phyloP scores from a whole-genome alignment of 2,113 vertebrate genomes.

The Zosterops hypoxanthus region DNA sequence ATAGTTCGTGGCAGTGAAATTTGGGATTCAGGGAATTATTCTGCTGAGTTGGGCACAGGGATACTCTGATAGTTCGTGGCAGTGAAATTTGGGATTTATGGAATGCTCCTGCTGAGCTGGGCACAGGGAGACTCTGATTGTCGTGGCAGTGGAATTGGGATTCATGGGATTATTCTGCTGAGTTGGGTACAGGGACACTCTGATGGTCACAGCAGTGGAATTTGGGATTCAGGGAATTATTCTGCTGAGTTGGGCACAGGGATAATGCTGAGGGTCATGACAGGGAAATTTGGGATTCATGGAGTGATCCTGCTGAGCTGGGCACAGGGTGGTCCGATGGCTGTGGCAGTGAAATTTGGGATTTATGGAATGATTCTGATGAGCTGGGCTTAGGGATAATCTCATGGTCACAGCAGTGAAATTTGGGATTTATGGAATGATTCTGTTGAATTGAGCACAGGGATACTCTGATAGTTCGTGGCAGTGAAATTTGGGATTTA shows the following conservation, averaged over 20 bases:
- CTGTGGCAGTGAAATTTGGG: neutral
- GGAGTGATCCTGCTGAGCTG: neutral
- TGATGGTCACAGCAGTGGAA: neutral
- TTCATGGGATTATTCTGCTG: too few species aligned
- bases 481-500: too few species aligned
- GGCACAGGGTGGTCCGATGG: too few species aligned
- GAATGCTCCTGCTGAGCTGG: neutral
- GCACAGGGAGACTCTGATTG: neutral
- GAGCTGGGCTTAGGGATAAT: too few species aligned
- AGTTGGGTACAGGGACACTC: neutral
- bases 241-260: neutral
- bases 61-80: neutral
- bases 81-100: neutral
- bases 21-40: too few species aligned
- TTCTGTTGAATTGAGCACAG: too few species aligned
- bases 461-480: too few species aligned
- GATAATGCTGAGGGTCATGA: neutral
- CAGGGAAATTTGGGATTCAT: neutral
- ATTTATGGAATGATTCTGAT: too few species aligned
- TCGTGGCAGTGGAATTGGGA: too few species aligned
- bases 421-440: too few species aligned
- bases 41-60: neutral
- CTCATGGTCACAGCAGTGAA: too few species aligned
- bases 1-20: too few species aligned
- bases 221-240: neutral